Conservation (phyloP, 2,888 invertebrate genomes). For the Acronicta leporina region DNA sequence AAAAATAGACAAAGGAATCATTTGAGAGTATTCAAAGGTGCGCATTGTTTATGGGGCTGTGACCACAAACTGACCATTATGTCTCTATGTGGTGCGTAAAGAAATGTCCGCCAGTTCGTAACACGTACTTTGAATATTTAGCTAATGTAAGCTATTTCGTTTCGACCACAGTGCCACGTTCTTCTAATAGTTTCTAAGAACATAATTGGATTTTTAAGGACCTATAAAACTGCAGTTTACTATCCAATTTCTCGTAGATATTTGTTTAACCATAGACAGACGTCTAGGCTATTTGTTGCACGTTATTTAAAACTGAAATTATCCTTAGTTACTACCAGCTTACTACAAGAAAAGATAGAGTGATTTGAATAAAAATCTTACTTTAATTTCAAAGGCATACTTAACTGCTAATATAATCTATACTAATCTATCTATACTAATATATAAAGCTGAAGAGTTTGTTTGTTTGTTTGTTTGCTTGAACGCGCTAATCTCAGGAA, state of each 20-base stretch:
- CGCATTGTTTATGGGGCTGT: conserved; percentile 65
- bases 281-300: background rate
- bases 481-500: too few relatives aligned
- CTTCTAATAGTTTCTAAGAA: conserved; percentile 37
- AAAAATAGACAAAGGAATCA: conserved; percentile 77
- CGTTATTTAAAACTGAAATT: conserved; percentile 12
- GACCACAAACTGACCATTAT: conserved; percentile 67
- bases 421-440: too few relatives aligned
- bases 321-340: background rate
- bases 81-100: conserved; percentile 71
- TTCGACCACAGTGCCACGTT: conserved; percentile 56
- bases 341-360: background rate
- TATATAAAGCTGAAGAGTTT: too few relatives aligned
- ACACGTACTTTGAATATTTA: conserved; percentile 48
- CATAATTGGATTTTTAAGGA: conserved; percentile 40
- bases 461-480: too few relatives aligned
- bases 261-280: conserved; percentile 11
- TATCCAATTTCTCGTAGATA: conserved; percentile 21
- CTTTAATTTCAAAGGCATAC: too few relatives aligned
- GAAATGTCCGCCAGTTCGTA: conserved; percentile 50
- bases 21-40: conserved; percentile 74
- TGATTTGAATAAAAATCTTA: background rate
- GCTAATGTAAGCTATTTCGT: conserved; percentile 51
- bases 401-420: too few relatives aligned
- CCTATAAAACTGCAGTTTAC: conserved; percentile 15